Base-by-base conservation (phyloP, 2,797 vertebrate species). In the Decapterus maruadsi region DNA sequence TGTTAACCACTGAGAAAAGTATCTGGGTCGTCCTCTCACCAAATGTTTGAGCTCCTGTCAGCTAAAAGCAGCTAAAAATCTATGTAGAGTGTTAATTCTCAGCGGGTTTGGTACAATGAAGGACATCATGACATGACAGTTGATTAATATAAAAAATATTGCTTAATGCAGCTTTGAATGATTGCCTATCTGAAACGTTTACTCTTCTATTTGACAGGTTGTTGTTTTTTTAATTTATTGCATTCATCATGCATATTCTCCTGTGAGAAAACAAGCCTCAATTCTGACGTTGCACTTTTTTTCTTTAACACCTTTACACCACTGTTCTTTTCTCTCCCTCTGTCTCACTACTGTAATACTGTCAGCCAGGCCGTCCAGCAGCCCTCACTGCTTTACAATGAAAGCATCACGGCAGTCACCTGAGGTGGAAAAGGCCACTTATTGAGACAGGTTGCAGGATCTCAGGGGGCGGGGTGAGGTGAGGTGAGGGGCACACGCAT, bases 301-400 rank as follows among this genome's bases (percentile, higher is more conserved):
- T 26, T 26, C 26, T 26, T 26, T 26, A 71, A 65, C 77, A 64
- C 50, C 48, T 54, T 19, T 4, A 9, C 66, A 31, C 31, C 10
- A 2, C 10, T 40, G 38, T 40, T n/a, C 22, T 46, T 16, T 22
- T 62, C 16, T 60, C 29, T 58, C 43, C 42, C 29, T 67, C 38
- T 45, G 12, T 60, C 20, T 78, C 64, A 8, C 38, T 34, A 17
- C 68, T 73, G 26, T 77, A 81, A 88, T 40, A 79, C 79, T 64
- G 64, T 78, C 65, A 46, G 59, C 77, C 10, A 6, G 80, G 90
- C 91, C 12, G 81, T 77, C 92, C 89, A 77, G 89, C 89, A 90
- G 88, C 88, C 82, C 63, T 48, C 58, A 20, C 60, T 62, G 45
- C n/a, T 63, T 63, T 68, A 50, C 19, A 55, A 59, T 34, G 51